phyloP scores from a whole-genome alignment of 2,113 vertebrate species.

The Myocastor coypus region DNA sequence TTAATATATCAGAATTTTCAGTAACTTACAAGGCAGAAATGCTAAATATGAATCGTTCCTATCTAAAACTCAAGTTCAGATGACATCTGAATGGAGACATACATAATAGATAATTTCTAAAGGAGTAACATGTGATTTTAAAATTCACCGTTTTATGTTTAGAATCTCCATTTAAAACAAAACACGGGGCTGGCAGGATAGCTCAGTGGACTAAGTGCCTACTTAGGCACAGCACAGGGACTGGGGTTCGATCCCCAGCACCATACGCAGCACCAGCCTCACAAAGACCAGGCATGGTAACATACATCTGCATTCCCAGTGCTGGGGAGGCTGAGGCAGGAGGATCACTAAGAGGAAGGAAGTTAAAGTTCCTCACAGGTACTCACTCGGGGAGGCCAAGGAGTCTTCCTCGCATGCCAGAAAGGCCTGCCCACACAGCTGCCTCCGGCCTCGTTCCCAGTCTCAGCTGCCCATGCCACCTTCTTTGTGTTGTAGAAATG shows the following conservation, averaged over 20 bases:
- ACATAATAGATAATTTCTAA: neutral
- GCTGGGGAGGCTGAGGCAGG: too few relatives aligned
- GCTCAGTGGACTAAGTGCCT: too few relatives aligned
- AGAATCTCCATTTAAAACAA: conserved; percentile 41
- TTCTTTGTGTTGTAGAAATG: conserved; percentile 14
- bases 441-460: neutral
- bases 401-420: neutral
- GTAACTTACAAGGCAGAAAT: conserved; percentile 22
- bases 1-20: neutral
- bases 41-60: neutral
- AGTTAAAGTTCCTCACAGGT: conserved; percentile 38
- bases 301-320: too few relatives aligned
- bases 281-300: too few relatives aligned
- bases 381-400: neutral
- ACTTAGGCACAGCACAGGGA: too few relatives aligned
- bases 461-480: neutral
- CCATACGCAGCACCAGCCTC: too few relatives aligned
- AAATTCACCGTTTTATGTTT: neutral
- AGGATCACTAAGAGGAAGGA: neutral
- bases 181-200: too few relatives aligned
- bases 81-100: conserved; percentile 37
- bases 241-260: too few relatives aligned
- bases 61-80: neutral
- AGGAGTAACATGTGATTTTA: neutral
- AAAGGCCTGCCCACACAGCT: neutral